Base-by-base conservation (phyloP, 1,140 invertebrate genomes). In the Tribolium madens region DNA sequence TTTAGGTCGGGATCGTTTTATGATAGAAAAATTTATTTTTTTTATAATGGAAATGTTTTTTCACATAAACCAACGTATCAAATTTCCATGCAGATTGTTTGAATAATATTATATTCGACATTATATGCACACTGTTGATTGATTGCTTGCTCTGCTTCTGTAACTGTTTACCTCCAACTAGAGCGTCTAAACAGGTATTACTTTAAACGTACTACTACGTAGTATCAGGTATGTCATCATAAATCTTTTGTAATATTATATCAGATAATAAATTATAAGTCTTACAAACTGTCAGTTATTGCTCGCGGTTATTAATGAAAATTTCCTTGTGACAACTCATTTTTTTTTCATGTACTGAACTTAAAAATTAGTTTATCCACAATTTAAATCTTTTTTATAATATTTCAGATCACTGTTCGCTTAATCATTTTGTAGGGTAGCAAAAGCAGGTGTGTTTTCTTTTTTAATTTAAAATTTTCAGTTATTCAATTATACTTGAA, bases 31-130 rank as follows among this genome's bases (percentile, higher is more conserved):
- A 26, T 26, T 26, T 6, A 18, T 21, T 57, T 57, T 15, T 14
- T 57, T 21, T 18, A 50, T 26, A 10, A 57, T 1, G 3, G 17
- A 2, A 57, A 57, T 57, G 15, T 42, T 42, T 42, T 42, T 9
- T 42, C n/a, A n/a, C 5, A 9, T n/a, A 57, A 57, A 18, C 10
- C 21, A 42, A 31, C 3, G 26, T 57, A 10, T 57, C 52, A 57
- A 1, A 18, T 33, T 33, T 12, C 12, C 17, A 64, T 64, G 57
- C 57, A 64, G 57, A 64, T 64, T 64, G 57, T 64, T 64, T 64
- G 26, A 13, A 33, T 33, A 33, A 33, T 14, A 64, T 64, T 33
- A 64, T 64, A 33, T 64, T 33, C 12, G 57, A 31, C 57, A 13
- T 64, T 14, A 14, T 33, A 33, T 26, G 26, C 17, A 33, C 26